Percentiles rank a stretch among this genome's conserved stretches.
Conservation (phyloP, 1,140 invertebrate genomes). For the Zaprionus capensis region DNA sequence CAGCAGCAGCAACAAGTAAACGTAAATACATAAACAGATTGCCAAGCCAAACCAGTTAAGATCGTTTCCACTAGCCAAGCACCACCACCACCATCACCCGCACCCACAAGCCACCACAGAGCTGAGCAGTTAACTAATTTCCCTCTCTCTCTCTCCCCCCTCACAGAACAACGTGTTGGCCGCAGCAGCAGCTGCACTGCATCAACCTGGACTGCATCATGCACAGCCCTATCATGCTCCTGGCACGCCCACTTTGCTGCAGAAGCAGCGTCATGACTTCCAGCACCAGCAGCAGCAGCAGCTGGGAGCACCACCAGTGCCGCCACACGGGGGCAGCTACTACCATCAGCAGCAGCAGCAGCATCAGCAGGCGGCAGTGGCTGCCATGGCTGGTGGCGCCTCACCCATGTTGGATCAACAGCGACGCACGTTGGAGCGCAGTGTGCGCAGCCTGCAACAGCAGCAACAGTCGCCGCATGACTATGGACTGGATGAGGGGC, state of each 20-base stretch:
- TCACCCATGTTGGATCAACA: conserved; percentile 68
- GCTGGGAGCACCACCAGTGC: conserved; percentile 67
- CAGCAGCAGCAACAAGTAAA: conserved; percentile 45
- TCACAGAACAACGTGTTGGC: conserved; percentile 50
- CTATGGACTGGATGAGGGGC: conserved; percentile 57
- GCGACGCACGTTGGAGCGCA: conserved; percentile 71
- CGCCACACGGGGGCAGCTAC: conserved; percentile 66
- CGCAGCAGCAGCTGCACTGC: conserved; percentile 51
- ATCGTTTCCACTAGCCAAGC: conserved; percentile 57
- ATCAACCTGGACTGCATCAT: conserved; percentile 75
- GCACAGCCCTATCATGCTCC: conserved; percentile 80
- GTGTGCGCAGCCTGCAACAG: conserved; percentile 65
- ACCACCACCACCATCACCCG: conserved; percentile 1
- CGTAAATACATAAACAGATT: conserved; percentile 48
- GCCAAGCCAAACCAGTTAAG: conserved; percentile 55
- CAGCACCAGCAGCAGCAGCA: conserved; percentile 64
- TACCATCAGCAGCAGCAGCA: conserved; percentile 58
- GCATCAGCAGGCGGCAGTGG: background rate
- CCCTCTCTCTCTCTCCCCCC: background rate
- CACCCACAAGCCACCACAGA: background rate
- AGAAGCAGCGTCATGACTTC: conserved; percentile 60
- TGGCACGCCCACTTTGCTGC: conserved; percentile 66
- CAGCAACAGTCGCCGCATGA: conserved; percentile 34
- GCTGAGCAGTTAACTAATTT: background rate
- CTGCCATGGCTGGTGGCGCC: conserved; percentile 19